These are phyloP conservation scores for Cyclopterus lumpus DNA, from an alignment of 2,797 vertebrate species.

Conservation along the genomic window DNA sequence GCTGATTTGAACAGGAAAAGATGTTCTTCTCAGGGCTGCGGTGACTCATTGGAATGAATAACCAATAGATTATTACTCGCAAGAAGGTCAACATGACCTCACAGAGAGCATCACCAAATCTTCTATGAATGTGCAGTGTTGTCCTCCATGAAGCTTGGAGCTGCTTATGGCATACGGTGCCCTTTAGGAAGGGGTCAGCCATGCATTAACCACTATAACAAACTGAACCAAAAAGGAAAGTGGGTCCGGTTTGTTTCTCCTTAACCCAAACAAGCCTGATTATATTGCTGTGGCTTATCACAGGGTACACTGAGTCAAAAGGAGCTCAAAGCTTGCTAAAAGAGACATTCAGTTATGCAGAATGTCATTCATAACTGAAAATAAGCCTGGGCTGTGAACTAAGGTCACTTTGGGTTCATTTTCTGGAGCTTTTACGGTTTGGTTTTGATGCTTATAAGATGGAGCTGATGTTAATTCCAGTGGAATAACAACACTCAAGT, in stretches of 20 bases:
- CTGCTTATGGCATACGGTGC: neutral
- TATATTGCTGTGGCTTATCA: constrained; percentile 49
- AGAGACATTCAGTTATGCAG: constrained; percentile 50
- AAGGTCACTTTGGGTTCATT: constrained; percentile 19
- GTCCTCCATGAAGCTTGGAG: constrained; percentile 7
- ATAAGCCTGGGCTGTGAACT: constrained; percentile 27
- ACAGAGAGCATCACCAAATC: constrained; percentile 21
- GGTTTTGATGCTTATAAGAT: neutral
- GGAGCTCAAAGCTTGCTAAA: constrained; percentile 61
- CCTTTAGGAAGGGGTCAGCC: neutral
- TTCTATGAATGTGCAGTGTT: constrained; percentile 35
- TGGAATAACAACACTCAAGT: neutral
- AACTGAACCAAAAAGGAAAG: neutral
- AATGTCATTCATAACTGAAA: constrained; percentile 40
- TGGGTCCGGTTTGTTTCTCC: constrained; percentile 12
- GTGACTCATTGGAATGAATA: constrained; percentile 22
- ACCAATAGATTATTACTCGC: constrained; percentile 32
- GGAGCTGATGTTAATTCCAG: neutral
- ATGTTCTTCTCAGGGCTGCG: constrained; percentile 5
- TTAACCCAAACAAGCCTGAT: constrained; percentile 42
- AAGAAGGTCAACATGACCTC: constrained; percentile 30
- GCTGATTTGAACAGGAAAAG: constrained; percentile 16
- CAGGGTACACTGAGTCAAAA: constrained; percentile 51
- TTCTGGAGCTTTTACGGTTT: neutral
- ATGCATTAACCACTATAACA: constrained; percentile 9